Evolutionary conservation across 1,140 invertebrate species (phyloP).

Genomic region (Xylocopa sonorina): DNA sequence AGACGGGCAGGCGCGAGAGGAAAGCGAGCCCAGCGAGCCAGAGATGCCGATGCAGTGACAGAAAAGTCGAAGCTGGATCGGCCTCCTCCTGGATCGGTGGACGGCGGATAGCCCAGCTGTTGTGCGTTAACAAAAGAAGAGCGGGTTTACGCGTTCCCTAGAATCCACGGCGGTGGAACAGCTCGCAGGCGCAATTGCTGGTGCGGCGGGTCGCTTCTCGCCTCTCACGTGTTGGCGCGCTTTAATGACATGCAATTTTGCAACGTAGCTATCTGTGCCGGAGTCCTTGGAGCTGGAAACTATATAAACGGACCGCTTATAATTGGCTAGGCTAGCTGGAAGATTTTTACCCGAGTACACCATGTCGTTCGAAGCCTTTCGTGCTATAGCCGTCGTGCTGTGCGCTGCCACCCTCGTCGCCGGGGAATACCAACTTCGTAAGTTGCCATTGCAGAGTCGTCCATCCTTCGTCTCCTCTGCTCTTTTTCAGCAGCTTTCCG

Average conservation of each 20-base stretch:
- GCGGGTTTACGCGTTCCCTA: constrained; percentile 39
- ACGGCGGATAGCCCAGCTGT: no score
- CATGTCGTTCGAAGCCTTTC: constrained; percentile 56
- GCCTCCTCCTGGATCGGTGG: not conserved
- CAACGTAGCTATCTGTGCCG: constrained; percentile 73
- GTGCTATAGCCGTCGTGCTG: constrained; percentile 63
- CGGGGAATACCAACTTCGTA: constrained; percentile 73
- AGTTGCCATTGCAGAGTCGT: no score
- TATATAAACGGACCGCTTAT: constrained; percentile 80
- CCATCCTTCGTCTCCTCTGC: no score
- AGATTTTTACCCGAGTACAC: constrained; percentile 66
- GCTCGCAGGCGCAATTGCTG: no score
- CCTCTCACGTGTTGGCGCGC: constrained; percentile 67
- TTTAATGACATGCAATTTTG: constrained; percentile 82
- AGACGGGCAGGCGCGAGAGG: constrained; percentile 10
- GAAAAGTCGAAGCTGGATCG: constrained; percentile 22
- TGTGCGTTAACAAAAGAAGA: constrained; percentile 43
- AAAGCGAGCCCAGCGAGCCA: constrained; percentile 24
- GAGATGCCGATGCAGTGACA: constrained; percentile 57
- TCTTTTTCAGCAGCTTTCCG: not conserved
- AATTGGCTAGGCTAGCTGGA: constrained; percentile 71
- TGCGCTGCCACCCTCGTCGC: constrained; percentile 47
- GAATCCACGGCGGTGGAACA: constrained; percentile 31
- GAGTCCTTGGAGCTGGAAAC: constrained; percentile 80
- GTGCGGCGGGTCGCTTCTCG: constrained; percentile 34